Base-by-base conservation (phyloP, 1,140 invertebrate genomes). In the Calephelis nemesis region DNA sequence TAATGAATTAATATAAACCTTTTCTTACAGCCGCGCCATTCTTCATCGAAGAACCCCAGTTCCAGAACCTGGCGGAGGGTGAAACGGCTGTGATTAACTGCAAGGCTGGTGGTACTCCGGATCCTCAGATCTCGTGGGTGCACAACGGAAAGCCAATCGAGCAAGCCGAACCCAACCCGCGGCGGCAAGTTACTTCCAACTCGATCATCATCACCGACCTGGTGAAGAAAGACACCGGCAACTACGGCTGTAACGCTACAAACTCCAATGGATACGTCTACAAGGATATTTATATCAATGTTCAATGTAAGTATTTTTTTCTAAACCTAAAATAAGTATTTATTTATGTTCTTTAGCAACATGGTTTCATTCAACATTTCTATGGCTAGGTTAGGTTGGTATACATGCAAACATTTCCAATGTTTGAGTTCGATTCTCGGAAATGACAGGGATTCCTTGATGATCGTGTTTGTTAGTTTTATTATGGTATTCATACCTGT, bases 171-270 rank as follows among this genome's bases (percentile, higher is more conserved):
- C 91, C 92, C 0, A 98, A 98, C 93, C 92, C 94, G 0, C 93
- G 97, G 62, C 93, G 95, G 3, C 93, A 92, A 73, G 94, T 97
- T 10, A 92, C 92, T 0, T 82, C 93, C 0, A 96, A 98, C 83
- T 95, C 94, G 47, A 97, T 99, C 52, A 93, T 95, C 3, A 97
- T 99, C 71, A 94, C 95, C 11, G 95, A 96, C 75, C 91, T 99
- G 15, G 93, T 94, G 13, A 98, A 98, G 87, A 94, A 94, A 50
- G 99, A 99, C 88, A 99, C 98, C 7, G 98, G 98, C 69, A 99
- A 99, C 89, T 98, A 99, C 83, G 98, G 99, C 62, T 99, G 99
- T 91, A 99, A 99, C 92, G 98, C 98, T 0, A 99, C 98, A 69
- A 99, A 99, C 88, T 96, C 96, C n/a, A 94, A 98, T 74, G 99